These are phyloP conservation scores for Hyperoplus lanceolatus DNA, from an alignment of 2,797 vertebrate genomes.

Conservation along the genomic window DNA sequence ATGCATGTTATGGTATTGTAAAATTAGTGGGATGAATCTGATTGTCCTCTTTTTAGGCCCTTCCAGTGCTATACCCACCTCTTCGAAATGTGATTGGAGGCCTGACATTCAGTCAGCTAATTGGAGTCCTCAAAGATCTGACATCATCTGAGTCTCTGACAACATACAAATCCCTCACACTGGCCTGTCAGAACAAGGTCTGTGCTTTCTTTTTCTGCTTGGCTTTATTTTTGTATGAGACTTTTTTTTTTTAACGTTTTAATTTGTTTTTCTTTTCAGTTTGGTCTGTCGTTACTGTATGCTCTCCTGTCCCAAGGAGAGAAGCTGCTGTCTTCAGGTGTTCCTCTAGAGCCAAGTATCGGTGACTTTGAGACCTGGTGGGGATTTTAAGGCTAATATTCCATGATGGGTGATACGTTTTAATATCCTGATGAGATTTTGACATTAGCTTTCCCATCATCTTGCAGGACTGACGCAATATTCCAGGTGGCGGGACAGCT, in stretches of 20 bases:
- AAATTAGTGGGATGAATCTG: background rate
- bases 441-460: background rate
- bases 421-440: background rate
- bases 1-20: background rate
- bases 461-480: constrained; percentile 90
- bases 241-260: background rate
- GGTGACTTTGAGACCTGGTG: constrained; percentile 93
- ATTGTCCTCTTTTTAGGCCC: constrained; percentile 81
- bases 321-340: constrained; percentile 88
- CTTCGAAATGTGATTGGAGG: constrained; percentile 86
- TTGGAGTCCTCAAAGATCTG: constrained; percentile 88
- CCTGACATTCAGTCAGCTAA: constrained; percentile 91
- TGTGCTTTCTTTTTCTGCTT: background rate
- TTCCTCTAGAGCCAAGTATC: constrained; percentile 85
- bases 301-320: constrained; percentile 93
- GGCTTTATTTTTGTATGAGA: background rate
- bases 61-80: constrained; percentile 90
- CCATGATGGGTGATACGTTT: background rate
- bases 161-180: constrained; percentile 80
- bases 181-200: constrained; percentile 95
- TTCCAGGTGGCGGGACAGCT: constrained; percentile 93
- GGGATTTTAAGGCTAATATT: constrained; percentile 22
- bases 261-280: constrained; percentile 78
- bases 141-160: constrained; percentile 73
- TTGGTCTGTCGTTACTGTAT: constrained; percentile 96